Percentiles rank a stretch among this genome's conserved stretches.
Conservation (phyloP, 1,140 invertebrate genomes). For the Drosophila gunungcola region DNA sequence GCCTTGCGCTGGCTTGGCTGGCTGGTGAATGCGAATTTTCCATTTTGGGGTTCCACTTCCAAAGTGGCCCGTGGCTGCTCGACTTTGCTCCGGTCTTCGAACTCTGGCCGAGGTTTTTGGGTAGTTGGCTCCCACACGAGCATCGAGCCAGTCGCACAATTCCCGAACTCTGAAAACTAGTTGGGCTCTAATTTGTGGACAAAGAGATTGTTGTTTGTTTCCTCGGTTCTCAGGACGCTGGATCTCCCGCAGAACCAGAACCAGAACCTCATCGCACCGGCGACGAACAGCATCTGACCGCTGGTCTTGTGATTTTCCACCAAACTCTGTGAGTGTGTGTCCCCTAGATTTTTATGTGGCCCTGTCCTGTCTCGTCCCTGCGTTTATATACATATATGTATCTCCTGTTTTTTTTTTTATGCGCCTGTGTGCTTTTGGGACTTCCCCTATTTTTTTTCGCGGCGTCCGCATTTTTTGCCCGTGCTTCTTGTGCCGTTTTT, state of each 20-base stretch:
- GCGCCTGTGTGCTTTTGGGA: constrained; percentile 2
- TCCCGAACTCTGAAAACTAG: constrained; percentile 7
- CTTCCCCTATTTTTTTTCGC: constrained; percentile 30
- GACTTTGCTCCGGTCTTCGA: constrained; percentile 14
- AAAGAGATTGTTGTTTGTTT: not conserved
- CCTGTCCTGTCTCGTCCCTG: not conserved
- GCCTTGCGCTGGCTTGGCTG: constrained; percentile 11
- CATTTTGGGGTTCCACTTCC: constrained; percentile 14
- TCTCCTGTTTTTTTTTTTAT: not conserved
- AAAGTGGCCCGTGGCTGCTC: constrained; percentile 19
- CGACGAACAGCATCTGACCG: constrained; percentile 34
- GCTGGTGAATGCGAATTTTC: constrained; percentile 34
- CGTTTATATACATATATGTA: not conserved
- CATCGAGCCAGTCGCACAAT: constrained; percentile 63
- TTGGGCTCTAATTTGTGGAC: not conserved
- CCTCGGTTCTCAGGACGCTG: not conserved
- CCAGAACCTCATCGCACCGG: constrained; percentile 26
- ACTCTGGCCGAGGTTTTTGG: constrained; percentile 26
- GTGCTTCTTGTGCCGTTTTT: constrained; percentile 80
- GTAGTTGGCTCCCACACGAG: constrained; percentile 74
- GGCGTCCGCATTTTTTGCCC: constrained; percentile 51
- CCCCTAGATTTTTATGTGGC: constrained; percentile 9
- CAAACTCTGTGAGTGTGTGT: constrained; percentile 33
- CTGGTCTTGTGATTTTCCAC: constrained; percentile 14
- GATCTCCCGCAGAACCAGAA: not conserved